Conservation (phyloP, 2,797 vertebrate species). For the Strix occidentalis region DNA sequence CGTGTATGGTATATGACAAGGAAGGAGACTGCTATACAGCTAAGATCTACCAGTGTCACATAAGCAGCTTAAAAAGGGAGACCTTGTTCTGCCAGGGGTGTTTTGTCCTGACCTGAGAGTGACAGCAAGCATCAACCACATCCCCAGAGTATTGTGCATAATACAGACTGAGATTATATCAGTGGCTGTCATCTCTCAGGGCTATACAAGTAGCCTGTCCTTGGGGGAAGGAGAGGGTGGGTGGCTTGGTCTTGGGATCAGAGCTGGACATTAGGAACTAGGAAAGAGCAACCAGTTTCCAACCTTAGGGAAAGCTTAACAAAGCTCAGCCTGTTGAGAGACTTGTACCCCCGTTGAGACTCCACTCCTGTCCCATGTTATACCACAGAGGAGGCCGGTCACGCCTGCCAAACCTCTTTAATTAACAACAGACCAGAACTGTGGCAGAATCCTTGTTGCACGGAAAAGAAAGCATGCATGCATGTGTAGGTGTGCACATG, state of each 20-base stretch:
- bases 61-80: neutral
- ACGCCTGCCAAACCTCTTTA: slow-evolving; percentile 17
- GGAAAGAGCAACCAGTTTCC: neutral
- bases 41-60: neutral
- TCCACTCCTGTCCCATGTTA: neutral
- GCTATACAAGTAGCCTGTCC: neutral
- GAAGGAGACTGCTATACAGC: neutral
- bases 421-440: neutral
- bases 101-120: neutral
- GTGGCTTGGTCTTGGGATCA: neutral
- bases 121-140: neutral
- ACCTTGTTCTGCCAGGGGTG: neutral
- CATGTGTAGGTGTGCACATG: neutral
- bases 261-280: neutral
- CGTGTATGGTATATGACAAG: neutral
- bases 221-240: rapidly evolving
- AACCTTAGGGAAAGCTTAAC: neutral
- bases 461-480: neutral
- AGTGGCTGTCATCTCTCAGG: neutral
- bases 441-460: neutral
- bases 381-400: too few relatives aligned
- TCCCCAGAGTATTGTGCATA: neutral
- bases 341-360: neutral
- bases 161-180: neutral
- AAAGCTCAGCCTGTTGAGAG: neutral